Percentiles rank a stretch among this genome's conserved stretches.
Evolutionary conservation across 2,113 vertebrate genomes (phyloP).

Genomic region (Cyrtonyx montezumae): DNA sequence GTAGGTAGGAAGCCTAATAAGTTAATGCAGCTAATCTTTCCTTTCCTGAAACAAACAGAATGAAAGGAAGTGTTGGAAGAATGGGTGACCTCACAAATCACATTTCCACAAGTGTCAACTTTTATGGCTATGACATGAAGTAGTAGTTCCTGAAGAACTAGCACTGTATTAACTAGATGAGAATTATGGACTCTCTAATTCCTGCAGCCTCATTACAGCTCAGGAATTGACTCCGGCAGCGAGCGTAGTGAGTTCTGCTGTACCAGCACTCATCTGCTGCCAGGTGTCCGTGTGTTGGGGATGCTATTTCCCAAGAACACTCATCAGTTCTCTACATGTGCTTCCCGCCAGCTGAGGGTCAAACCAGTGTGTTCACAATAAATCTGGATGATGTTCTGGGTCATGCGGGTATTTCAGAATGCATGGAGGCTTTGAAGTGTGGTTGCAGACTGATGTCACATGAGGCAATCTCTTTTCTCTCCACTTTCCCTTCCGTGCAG

Average conservation of each 20-base stretch:
- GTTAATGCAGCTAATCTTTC: neutral
- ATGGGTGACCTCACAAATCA: neutral
- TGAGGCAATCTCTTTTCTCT: neutral
- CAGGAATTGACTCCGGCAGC: neutral
- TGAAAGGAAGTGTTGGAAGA: neutral
- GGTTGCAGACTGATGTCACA: neutral
- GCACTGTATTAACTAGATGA: neutral
- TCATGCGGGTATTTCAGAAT: fast-evolving
- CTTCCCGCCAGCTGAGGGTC: neutral
- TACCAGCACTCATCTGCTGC: neutral
- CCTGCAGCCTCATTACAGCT: constrained; percentile 33
- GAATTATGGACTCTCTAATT: neutral
- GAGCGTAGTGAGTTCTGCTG: neutral
- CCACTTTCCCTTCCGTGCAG: neutral
- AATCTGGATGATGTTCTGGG: neutral
- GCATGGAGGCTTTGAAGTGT: fast-evolving
- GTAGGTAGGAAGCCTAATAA: constrained; percentile 7
- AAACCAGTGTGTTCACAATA: neutral
- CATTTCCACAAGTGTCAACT: neutral
- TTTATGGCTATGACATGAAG: constrained; percentile 46
- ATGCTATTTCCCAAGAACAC: neutral
- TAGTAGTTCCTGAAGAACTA: neutral
- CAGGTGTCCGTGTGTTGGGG: fast-evolving
- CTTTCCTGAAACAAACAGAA: neutral
- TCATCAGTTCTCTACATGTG: fast-evolving